Base-by-base conservation (phyloP, 2,797 vertebrate genomes). In the Limosa lapponica region DNA sequence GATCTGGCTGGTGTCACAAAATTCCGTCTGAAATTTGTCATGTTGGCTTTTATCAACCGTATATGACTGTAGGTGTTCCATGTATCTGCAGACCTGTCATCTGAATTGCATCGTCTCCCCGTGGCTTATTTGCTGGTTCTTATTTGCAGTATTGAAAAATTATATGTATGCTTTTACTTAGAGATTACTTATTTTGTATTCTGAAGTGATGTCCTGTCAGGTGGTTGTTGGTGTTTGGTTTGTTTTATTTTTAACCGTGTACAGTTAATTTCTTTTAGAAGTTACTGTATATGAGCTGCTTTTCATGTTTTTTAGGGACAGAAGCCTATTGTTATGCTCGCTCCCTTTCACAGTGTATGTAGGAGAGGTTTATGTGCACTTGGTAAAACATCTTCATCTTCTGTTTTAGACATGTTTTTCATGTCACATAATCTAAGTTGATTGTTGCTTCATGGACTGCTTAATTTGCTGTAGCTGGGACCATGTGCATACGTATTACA, bases 401-500 rank as follows among this genome's bases (percentile, higher is more conserved):
- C 6, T n/a, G 15, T 10, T 87, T 80, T 61, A 80, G 69, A 67
- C 12, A 8, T 52, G 7, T 62, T 59, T 32, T 58, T 74, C 17
- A 23, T 39, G 61, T 52, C 30, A 18, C 1, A 0, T 44, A 39
- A 39, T 41, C 6, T 72, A 25, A 64, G 37, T 15, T 41, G 23
- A 10, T 34, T 30, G 30, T 69, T 85, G 39, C 39, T 70, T 91
- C 5, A 2, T 6, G 28, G 37, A 2, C 34, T 36, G 19, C 41
- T 32, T 46, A 6, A 15, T 81, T 83, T 78, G 32, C 69, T 58
- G 22, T 61, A 46, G 41, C 30, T 65, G 54, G n/a, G 51, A 23
- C 61, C 7, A 1, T 5, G 14, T 43, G 3, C 28, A 6, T 44
- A 19, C 2, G 3, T 44, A 16, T 66, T 66, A 7, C 8, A 23